These are phyloP conservation scores for Leptosomus discolor DNA, from an alignment of 2,113 vertebrate genomes.

Conservation along the genomic window DNA sequence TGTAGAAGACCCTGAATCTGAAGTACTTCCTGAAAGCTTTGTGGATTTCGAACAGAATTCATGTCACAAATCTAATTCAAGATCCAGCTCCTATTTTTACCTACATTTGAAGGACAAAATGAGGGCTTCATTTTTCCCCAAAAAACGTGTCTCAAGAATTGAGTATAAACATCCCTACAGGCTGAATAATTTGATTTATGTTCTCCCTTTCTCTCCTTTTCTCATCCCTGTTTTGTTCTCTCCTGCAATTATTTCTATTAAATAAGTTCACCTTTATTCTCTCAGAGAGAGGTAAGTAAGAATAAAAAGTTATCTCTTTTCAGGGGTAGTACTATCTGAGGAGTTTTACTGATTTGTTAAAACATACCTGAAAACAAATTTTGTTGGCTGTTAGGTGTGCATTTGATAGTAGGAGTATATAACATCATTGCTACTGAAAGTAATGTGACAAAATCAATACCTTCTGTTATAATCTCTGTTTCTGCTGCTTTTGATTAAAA, in stretches of 20 bases:
- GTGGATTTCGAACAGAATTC: not conserved
- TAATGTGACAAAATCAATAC: not conserved
- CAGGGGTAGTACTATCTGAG: not conserved
- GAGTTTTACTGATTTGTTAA: not conserved
- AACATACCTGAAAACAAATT: not conserved
- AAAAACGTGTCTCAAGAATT: not conserved
- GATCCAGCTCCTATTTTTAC: not conserved
- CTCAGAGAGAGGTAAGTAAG: not conserved
- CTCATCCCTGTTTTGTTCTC: fast-evolving
- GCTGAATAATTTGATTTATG: not conserved
- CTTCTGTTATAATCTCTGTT: not conserved
- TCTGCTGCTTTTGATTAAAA: not conserved
- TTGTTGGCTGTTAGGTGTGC: not conserved
- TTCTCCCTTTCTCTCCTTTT: not conserved
- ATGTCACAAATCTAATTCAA: not conserved
- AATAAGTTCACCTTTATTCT: not conserved
- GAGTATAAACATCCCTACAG: not conserved
- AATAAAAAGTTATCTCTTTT: not conserved
- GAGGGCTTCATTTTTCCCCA: not conserved
- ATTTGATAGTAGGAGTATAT: not conserved
- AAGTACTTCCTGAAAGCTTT: not conserved
- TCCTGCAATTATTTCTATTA: not conserved
- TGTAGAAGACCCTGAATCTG: not conserved
- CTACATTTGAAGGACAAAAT: not conserved
- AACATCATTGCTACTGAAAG: not conserved